Percentiles rank a stretch among this genome's conserved stretches.
phyloP scores from a whole-genome alignment of 1,140 invertebrate genomes.

The Reticulitermes speratus region DNA sequence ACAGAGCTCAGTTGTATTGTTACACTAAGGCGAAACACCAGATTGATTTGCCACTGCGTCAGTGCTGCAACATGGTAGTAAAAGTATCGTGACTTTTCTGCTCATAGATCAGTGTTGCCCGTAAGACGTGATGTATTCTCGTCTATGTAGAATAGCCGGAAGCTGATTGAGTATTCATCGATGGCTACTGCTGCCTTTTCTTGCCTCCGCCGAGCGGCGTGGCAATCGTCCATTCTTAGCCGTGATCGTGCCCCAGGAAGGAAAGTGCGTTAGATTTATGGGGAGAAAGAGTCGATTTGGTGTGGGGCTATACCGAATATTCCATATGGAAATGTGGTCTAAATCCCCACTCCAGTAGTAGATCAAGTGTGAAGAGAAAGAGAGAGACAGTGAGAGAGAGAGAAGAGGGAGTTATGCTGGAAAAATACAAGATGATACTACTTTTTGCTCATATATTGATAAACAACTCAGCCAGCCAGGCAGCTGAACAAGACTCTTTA shows the following conservation, averaged over 20 bases:
- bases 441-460: no score
- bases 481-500: no score
- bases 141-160: background rate
- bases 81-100: background rate
- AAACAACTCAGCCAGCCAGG: no score
- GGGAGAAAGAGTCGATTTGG: background rate
- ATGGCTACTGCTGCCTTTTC: slow-evolving; percentile 8
- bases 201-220: background rate
- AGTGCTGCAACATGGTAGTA: no score
- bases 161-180: slow-evolving; percentile 18
- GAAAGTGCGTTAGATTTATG: background rate
- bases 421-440: background rate
- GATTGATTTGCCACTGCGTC: no score
- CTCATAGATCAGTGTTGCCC: background rate
- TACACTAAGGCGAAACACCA: no score
- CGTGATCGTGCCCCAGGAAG: background rate
- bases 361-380: background rate
- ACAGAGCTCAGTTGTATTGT: no score
- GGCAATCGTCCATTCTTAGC: background rate
- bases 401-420: background rate
- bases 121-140: background rate
- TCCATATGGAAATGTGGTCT: background rate
- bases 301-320: background rate
- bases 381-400: background rate
- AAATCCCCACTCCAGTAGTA: background rate